Evolutionary conservation across 2,797 vertebrate genomes (phyloP), one percentile per base, ranked within the genome.

Genomic region (Hirundo rustica): DNA sequence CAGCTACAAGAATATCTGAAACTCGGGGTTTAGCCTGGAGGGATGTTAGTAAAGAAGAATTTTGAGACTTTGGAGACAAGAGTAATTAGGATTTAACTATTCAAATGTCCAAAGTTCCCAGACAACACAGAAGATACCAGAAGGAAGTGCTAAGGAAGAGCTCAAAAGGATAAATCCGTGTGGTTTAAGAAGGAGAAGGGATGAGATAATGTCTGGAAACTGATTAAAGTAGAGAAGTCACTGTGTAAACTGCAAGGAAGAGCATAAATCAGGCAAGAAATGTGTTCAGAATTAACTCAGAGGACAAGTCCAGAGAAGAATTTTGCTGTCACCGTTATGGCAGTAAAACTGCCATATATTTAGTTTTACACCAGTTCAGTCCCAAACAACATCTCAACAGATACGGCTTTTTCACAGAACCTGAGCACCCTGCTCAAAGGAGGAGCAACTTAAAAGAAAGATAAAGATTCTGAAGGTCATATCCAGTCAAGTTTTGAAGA

Each of bases 261-360:
- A 66, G 12, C 57, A 94, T 93, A 91, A 94, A 94, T 94, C 36
- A 89, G 40, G 61, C 88, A 62, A 88, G 45, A 92, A 76, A 89
- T 76, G 34, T 89, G 38, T 66, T 86, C 73, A 75, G 73, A 93
- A 72, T 71, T 83, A 89, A 86, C 53, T 81, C 34, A 66, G 54
- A 88, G 42, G 44, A 54, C 50, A 84, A 90, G 66, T 23, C 23
- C 16, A 71, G 45, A 60, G 68, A 83, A 76, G n/a, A 40, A 53
- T 64, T 87, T 73, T 87, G 48, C 86, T 26, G 6, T 79, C 44
- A 62, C 16, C n/a, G 13, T 58, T 60, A 36, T 16, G 36, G 77
- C 84, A 70, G 30, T 64, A 87, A n/a, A 64, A 60, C 40, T 82
- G 32, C 5, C 4, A 38, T 76, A 32, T 55, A 66, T 58, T n/a